Evolutionary conservation across 1,140 invertebrate genomes (phyloP).

Genomic region (Panagrolaimus sp.): DNA sequence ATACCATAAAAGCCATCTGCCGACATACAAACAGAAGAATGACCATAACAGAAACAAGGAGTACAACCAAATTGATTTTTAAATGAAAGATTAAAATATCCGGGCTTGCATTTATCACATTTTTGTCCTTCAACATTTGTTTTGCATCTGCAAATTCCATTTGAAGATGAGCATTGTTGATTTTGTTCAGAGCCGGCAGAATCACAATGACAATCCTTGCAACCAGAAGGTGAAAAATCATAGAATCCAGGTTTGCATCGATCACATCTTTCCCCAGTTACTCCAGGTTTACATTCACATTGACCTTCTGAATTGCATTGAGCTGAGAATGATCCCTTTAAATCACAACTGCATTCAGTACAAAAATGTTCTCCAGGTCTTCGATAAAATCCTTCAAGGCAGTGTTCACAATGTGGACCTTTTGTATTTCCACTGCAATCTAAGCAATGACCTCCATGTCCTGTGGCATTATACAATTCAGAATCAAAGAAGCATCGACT

Average conservation of each 20-base stretch:
- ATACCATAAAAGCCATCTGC: conserved; percentile 70
- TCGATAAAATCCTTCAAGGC: conserved; percentile 78
- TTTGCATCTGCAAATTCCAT: conserved; percentile 79
- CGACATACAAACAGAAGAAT: conserved; percentile 81
- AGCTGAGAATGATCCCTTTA: conserved; percentile 72
- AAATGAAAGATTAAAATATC: conserved; percentile 83
- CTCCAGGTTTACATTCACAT: conserved; percentile 77
- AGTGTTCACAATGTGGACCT: conserved; percentile 87
- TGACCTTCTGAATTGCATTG: conserved; percentile 87
- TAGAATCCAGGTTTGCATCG: conserved; percentile 21
- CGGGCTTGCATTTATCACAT: conserved; percentile 85
- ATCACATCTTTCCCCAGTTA: conserved; percentile 67
- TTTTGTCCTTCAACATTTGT: conserved; percentile 88
- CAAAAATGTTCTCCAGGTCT: conserved; percentile 71
- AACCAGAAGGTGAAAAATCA: conserved; percentile 17
- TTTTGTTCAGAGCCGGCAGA: conserved; percentile 79
- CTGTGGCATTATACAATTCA: conserved; percentile 78
- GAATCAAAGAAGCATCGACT: conserved; percentile 85
- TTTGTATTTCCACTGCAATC: conserved; percentile 79
- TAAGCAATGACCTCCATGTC: conserved; percentile 90
- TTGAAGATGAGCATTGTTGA: conserved; percentile 74
- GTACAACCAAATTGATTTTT: conserved; percentile 90
- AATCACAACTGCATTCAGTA: conserved; percentile 78
- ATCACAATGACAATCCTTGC: conserved; percentile 76
- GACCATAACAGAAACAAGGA: conserved; percentile 95